Evolutionary conservation across 2,888 invertebrate species (phyloP).

Genomic region (Ferdinandea cuprea): DNA sequence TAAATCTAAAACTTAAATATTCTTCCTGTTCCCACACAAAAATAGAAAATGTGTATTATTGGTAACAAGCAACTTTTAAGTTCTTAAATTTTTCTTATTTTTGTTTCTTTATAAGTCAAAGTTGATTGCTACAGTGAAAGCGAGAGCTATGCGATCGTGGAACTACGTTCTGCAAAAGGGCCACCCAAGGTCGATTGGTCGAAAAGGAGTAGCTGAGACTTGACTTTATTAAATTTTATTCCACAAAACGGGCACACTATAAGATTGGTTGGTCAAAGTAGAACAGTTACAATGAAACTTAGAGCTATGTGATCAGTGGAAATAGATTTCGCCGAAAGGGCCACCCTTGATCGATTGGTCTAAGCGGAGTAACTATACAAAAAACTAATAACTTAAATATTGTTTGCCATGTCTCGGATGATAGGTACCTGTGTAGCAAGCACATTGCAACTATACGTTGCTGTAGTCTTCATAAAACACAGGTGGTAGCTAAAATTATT

Average conservation of each 20-base stretch:
- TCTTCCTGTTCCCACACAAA: too few species aligned
- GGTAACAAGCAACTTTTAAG: too few species aligned
- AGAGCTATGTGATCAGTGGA: not conserved
- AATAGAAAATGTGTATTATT: too few species aligned
- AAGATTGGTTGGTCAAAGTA: not conserved
- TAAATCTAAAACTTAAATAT: too few species aligned
- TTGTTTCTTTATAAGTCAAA: not conserved
- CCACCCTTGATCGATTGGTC: slow-evolving; percentile 2
- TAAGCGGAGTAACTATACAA: not conserved
- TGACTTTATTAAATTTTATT: not conserved
- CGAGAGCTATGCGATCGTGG: not conserved
- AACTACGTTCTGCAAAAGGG: not conserved
- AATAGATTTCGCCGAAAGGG: not conserved
- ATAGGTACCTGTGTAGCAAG: too few species aligned
- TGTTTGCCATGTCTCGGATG: not conserved
- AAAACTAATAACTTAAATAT: not conserved
- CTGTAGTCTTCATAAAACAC: too few species aligned
- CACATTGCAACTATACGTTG: too few species aligned
- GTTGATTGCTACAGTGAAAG: not conserved
- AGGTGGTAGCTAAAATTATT: too few species aligned
- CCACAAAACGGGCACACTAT: not conserved
- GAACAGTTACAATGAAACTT: not conserved
- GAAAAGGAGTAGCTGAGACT: not conserved
- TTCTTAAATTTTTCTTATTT: too few species aligned
- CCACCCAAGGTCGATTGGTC: not conserved